Conservation (phyloP, 92 coral and sea anemone species). For the Scolanthus callimorphus region DNA sequence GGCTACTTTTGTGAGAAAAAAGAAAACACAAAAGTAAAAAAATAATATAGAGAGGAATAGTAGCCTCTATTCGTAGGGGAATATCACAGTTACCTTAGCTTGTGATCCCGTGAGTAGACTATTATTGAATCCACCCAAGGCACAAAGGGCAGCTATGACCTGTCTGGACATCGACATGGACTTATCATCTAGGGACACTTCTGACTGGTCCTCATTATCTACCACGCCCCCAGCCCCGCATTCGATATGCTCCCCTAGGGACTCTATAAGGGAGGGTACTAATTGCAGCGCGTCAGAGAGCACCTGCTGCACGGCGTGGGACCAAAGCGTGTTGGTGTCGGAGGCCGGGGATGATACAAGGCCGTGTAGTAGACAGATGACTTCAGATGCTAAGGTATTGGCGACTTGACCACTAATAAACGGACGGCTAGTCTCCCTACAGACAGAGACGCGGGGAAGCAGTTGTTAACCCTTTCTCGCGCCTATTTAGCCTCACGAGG, state of each 20-base stretch:
- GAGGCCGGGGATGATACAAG: conserved; percentile 51
- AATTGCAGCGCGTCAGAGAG: conserved; percentile 70
- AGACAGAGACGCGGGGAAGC: too few relatives aligned
- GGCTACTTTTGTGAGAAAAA: too few relatives aligned
- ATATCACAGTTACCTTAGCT: conserved; percentile 85
- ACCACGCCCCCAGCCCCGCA: background rate
- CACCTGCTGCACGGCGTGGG: conserved; percentile 71
- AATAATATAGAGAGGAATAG: too few relatives aligned
- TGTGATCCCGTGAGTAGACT: conserved; percentile 64
- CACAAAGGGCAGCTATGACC: conserved; percentile 88
- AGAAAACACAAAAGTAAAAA: too few relatives aligned
- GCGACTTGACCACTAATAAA: conserved; percentile 95
- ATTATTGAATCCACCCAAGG: conserved; percentile 86
- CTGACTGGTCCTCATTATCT: conserved; percentile 31
- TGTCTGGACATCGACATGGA: conserved; percentile 75
- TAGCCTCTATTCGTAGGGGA: too few relatives aligned
- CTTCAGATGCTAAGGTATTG: conserved; percentile 96
- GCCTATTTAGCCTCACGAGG: too few relatives aligned
- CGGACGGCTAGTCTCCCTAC: conserved; percentile 82
- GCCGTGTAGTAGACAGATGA: conserved; percentile 74
- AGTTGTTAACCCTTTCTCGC: too few relatives aligned
- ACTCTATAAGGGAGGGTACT: conserved; percentile 59
- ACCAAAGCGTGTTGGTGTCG: conserved; percentile 78
- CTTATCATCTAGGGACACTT: conserved; percentile 27
- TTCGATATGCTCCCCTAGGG: conserved; percentile 60